A percentile compares a stretch with the other conserved stretches of the same genome.
Evolutionary conservation across 2,113 vertebrate genomes (phyloP).

Genomic region (Hippocampus abdominalis): DNA sequence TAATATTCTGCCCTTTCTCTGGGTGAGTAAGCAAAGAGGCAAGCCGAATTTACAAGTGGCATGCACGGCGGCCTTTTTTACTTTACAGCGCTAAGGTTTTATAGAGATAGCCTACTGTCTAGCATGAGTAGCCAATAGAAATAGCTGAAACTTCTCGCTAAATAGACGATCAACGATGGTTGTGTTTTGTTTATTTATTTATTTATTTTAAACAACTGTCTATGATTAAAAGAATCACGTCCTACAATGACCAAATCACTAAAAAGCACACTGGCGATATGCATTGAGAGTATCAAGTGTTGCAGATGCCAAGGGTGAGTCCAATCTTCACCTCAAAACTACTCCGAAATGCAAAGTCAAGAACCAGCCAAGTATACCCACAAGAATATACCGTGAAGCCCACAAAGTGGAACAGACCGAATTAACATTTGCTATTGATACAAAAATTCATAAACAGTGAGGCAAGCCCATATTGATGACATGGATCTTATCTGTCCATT

Average conservation of each 20-base stretch:
- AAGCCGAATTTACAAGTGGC: slow-evolving; percentile 49
- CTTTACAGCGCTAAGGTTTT: slow-evolving; percentile 48
- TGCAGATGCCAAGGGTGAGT: too few relatives aligned
- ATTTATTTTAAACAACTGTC: background rate
- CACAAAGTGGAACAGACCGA: too few relatives aligned
- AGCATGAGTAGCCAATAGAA: slow-evolving; percentile 5
- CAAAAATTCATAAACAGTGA: too few relatives aligned
- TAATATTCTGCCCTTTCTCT: slow-evolving; percentile 63
- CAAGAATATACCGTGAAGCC: too few relatives aligned
- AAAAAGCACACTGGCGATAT: background rate
- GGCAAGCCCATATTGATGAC: too few relatives aligned
- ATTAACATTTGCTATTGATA: too few relatives aligned
- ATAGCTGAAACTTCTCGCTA: background rate
- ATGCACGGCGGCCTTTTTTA: slow-evolving; percentile 54
- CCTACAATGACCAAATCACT: background rate
- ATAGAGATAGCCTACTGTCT: slow-evolving; percentile 29
- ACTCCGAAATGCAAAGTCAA: too few relatives aligned
- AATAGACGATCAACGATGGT: background rate
- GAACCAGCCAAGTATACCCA: too few relatives aligned
- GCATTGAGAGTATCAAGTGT: too few relatives aligned
- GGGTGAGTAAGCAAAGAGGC: slow-evolving; percentile 59
- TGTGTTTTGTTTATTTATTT: too few relatives aligned
- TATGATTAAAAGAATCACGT: background rate
- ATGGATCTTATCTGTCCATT: too few relatives aligned
- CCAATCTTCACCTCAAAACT: too few relatives aligned